Percentiles rank a stretch among this genome's conserved stretches.
Evolutionary conservation across 2,888 invertebrate genomes (phyloP).

Genomic region (Caenorhabditis wallacei): DNA sequence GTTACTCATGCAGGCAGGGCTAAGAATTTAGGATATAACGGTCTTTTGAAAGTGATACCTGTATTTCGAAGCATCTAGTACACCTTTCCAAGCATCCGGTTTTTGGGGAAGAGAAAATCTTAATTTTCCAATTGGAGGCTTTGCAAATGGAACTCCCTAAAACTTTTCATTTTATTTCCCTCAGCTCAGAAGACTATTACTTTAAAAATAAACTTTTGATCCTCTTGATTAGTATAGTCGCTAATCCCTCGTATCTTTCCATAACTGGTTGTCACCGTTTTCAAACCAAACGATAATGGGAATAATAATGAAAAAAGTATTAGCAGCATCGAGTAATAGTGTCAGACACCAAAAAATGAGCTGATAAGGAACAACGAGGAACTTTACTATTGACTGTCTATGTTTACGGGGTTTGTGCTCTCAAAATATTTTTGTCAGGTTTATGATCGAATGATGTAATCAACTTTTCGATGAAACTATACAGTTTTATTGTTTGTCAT

Average conservation of each 20-base stretch:
- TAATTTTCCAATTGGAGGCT: constrained; percentile 49
- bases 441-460: background rate
- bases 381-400: constrained; percentile 3
- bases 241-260: constrained; percentile 47
- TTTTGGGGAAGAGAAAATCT: constrained; percentile 34
- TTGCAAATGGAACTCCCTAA: constrained; percentile 55
- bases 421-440: background rate
- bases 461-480: constrained; percentile 12
- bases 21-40: too few relatives aligned
- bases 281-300: background rate
- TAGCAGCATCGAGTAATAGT: constrained; percentile 13
- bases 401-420: background rate
- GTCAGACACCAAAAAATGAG: background rate
- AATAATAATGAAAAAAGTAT: constrained; percentile 2
- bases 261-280: constrained; percentile 45
- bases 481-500: background rate
- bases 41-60: background rate
- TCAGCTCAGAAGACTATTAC: background rate
- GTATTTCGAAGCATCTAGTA: constrained; percentile 41
- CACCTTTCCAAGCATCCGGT: constrained; percentile 31
- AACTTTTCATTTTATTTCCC: background rate
- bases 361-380: background rate
- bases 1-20: constrained; percentile 41
- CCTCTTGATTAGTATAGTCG: background rate
- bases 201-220: constrained; percentile 40